A percentile compares a stretch with the other conserved stretches of the same genome.
These are phyloP conservation scores for Helobdella robusta DNA, from an alignment of 2,888 invertebrate species.

Conservation along the genomic window DNA sequence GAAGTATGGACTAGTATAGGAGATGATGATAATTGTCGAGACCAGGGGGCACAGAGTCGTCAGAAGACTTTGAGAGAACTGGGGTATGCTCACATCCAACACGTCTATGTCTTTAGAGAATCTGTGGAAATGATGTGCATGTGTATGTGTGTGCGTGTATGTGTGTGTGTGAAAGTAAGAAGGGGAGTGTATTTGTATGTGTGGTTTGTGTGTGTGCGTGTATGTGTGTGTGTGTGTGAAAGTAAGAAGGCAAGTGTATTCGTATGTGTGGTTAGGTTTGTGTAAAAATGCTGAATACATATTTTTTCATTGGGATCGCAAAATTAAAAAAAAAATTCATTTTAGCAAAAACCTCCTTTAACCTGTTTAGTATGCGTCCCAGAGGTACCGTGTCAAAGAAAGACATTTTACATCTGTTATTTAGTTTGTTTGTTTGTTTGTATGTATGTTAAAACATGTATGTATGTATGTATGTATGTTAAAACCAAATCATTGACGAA, in stretches of 20 bases:
- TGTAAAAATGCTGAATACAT: neutral
- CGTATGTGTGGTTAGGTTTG: neutral
- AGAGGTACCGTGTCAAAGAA: constrained; percentile 51
- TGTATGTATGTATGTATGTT: too few species aligned
- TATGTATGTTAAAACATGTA: too few species aligned
- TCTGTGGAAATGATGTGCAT: constrained; percentile 16
- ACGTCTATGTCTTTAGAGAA: constrained; percentile 35
- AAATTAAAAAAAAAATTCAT: too few species aligned
- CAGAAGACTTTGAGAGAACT: constrained; percentile 33
- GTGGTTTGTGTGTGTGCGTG: neutral
- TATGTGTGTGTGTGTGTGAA: neutral
- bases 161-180: neutral
- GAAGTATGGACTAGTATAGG: constrained; percentile 42
- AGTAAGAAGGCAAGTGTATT: neutral
- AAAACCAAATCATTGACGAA: too few species aligned
- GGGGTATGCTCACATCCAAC: constrained; percentile 33
- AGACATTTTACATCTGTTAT: constrained; percentile 42
- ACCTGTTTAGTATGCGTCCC: constrained; percentile 48
- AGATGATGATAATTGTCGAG: constrained; percentile 43
- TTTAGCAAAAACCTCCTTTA: too few species aligned
- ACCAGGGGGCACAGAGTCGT: constrained; percentile 35
- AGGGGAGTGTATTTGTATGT: constrained; percentile 11
- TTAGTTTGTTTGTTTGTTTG: too few species aligned
- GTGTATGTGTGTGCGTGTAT: neutral
- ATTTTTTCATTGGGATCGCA: neutral